Evolutionary conservation across 2,797 vertebrate species (phyloP).

Genomic region (Lacerta agilis): DNA sequence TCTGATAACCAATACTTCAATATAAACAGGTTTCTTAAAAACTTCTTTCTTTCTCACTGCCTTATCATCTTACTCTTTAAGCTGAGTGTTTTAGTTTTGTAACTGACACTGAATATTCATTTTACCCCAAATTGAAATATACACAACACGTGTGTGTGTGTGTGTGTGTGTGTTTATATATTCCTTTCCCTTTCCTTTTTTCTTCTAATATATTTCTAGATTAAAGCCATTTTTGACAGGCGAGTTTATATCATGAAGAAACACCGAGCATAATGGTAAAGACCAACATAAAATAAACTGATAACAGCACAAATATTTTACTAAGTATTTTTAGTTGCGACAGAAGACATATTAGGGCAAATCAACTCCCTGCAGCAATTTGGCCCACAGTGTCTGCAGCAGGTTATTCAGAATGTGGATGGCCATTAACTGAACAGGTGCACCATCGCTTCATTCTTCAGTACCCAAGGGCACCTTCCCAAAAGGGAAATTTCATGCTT

Average conservation of each 20-base stretch:
- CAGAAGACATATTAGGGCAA: not conserved
- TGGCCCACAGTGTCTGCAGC: not conserved
- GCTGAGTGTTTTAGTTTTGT: not conserved
- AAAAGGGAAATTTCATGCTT: conserved; percentile 72
- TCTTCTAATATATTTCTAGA: not conserved
- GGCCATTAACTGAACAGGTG: conserved; percentile 43
- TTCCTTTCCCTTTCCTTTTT: not conserved
- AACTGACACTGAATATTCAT: not conserved
- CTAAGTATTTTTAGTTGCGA: not conserved
- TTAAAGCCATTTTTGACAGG: not conserved
- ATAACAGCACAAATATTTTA: not conserved
- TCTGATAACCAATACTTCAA: not conserved
- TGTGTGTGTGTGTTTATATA: not conserved
- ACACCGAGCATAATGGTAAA: not conserved
- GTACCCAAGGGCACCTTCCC: conserved; percentile 66
- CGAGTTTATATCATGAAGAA: not conserved
- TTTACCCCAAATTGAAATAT: not conserved
- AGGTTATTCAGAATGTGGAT: conserved; percentile 5
- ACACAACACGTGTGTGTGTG: not conserved
- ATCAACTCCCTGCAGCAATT: not conserved
- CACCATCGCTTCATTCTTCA: conserved; percentile 2
- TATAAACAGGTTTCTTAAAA: not conserved
- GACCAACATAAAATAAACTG: not conserved
- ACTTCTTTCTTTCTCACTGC: not conserved
- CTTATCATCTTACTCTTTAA: not conserved